Base-by-base conservation (phyloP, 1,140 invertebrate species). In the Homalodisca vitripennis region DNA sequence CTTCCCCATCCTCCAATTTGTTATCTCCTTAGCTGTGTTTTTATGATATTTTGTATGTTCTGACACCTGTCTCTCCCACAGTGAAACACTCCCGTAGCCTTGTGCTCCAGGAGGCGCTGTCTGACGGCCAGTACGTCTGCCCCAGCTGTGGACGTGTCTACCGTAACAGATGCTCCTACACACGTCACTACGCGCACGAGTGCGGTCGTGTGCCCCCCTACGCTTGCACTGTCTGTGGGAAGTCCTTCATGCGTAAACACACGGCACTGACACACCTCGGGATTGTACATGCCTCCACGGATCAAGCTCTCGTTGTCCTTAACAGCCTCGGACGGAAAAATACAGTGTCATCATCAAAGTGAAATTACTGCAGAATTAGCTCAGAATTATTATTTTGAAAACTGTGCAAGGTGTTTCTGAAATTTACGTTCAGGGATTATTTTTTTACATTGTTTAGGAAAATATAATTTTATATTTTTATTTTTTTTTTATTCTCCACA, bases 191-290 rank as follows among this genome's bases (percentile, higher is more conserved):
- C n/a, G 68, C 70, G 46, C 72, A 74, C 41, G 74, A 76, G 63
- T 76, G 75, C 46, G 60, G 55, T 22, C 71, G 68, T 13, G 63
- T 70, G 53, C 70, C 70, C 20, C n/a, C 71, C n/a, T 72, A 74
- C 68, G 32, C 51, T 22, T 84, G 82, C 68, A 68, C 62, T 3
- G 74, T 78, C 31, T 83, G 82, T 31, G 30, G 47, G 0, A 55
- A 62, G 34, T 22, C 47, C 34, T 73, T 73, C 32, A 3, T 22
- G 20, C 63, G 63, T 26, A 41, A 24, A 22, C 63, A 66, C 41
- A 46, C 63, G 1, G 63, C 34, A 2, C 41, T 66, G 1, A 66
- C 22, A 20, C 63, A 66, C 22, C 41, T 66, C n/a, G 10, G 1
- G 12, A 46, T 14, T 10, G 17, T 66, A 2, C 63, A 66, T 22